Evolutionary conservation across 2,888 invertebrate genomes (phyloP).

Genomic region (Cephus nigrinus): DNA sequence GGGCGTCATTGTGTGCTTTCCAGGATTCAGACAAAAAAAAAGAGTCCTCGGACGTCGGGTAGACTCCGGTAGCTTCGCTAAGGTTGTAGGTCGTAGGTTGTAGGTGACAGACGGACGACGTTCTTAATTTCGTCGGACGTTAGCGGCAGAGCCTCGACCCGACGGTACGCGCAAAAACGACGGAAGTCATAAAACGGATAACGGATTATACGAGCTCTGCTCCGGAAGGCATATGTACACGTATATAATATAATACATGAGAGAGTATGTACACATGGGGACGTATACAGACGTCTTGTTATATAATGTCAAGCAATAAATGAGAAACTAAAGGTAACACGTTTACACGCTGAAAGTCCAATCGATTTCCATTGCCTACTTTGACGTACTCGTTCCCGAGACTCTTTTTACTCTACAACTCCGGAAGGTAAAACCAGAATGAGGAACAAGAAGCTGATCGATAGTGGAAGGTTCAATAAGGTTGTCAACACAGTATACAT

Average conservation of each 20-base stretch:
- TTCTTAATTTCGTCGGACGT: conserved; percentile 53
- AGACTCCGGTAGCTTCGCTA: not conserved
- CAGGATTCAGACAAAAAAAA: not conserved
- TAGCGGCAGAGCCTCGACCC: conserved; percentile 25
- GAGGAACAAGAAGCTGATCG: not conserved
- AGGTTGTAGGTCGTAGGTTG: conserved; percentile 1
- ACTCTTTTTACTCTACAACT: not conserved
- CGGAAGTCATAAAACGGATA: conserved; percentile 18
- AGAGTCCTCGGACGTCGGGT: not conserved
- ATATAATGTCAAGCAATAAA: not conserved
- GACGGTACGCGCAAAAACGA: conserved; percentile 28
- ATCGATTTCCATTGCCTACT: not conserved
- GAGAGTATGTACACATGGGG: not conserved
- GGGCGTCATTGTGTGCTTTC: not conserved
- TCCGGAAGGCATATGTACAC: conserved; percentile 10
- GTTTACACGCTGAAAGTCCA: not conserved
- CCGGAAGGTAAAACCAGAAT: not conserved
- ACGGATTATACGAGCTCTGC: conserved; percentile 25
- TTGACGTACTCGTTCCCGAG: not conserved
- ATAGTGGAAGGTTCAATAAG: not conserved
- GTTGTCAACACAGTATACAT: not conserved
- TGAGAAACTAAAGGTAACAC: not conserved
- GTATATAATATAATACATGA: not conserved
- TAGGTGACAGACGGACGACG: conserved; percentile 48
- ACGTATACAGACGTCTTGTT: not conserved